Evolutionary conservation across 1,140 invertebrate species (phyloP).

Genomic region (Aphelenchoides avenae): DNA sequence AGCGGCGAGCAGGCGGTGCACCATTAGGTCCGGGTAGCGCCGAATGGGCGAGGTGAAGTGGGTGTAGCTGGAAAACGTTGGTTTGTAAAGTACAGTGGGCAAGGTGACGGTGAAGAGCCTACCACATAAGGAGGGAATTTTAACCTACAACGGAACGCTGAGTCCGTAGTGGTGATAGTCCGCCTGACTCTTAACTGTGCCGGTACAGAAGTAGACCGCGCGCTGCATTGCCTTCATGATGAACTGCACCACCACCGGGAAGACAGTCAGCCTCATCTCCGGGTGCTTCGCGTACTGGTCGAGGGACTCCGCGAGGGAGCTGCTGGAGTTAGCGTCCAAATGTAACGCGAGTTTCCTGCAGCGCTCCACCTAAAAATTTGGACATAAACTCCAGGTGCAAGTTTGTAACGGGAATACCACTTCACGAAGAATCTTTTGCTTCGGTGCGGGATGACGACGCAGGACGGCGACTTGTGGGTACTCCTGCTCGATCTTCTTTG

Average conservation of each 20-base stretch:
- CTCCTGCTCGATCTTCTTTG: constrained; percentile 72
- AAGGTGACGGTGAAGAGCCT: too few relatives aligned
- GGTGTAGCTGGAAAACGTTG: constrained; percentile 72
- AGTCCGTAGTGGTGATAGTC: constrained; percentile 79
- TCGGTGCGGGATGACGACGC: constrained; percentile 80
- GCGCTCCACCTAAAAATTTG: constrained; percentile 46
- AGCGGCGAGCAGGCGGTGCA: constrained; percentile 82
- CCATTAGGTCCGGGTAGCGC: constrained; percentile 89
- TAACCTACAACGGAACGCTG: constrained; percentile 68
- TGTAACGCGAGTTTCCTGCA: constrained; percentile 48
- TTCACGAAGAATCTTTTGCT: constrained; percentile 76
- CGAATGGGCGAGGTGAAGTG: constrained; percentile 94
- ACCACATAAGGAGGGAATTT: too few relatives aligned
- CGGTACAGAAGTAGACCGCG: constrained; percentile 93
- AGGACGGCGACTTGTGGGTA: constrained; percentile 86
- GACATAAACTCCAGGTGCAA: too few relatives aligned
- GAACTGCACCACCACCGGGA: constrained; percentile 66
- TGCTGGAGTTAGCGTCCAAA: constrained; percentile 61
- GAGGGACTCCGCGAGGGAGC: constrained; percentile 75
- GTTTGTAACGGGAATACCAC: too few relatives aligned
- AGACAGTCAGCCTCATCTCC: constrained; percentile 71
- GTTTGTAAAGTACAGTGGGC: neutral
- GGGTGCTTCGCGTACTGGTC: constrained; percentile 67
- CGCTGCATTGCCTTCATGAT: constrained; percentile 82
- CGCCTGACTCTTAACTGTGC: constrained; percentile 66